Conservation (phyloP, 2,888 invertebrate genomes). For the Orthosia cruda region DNA sequence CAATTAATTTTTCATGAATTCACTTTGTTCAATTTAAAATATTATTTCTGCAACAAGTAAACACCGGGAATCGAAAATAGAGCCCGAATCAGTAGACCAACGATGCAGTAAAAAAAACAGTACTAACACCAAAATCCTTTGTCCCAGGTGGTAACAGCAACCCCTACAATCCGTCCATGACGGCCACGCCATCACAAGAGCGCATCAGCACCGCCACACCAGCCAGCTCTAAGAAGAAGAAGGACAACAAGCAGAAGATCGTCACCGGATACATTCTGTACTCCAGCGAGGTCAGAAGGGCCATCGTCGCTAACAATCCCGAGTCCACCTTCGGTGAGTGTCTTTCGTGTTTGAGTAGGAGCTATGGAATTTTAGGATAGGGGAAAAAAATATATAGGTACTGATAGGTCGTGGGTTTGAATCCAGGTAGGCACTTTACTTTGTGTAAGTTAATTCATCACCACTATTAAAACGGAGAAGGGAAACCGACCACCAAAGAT, state of each 20-base stretch:
- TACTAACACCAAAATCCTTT: slow-evolving; percentile 65
- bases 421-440: too few relatives aligned
- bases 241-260: slow-evolving; percentile 94
- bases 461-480: too few relatives aligned
- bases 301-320: slow-evolving; percentile 98
- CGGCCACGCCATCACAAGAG: slow-evolving; percentile 81
- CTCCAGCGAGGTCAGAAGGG: slow-evolving; percentile 98
- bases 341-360: not conserved
- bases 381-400: too few relatives aligned
- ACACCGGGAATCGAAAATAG: too few relatives aligned
- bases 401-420: too few relatives aligned
- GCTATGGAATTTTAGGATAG: not conserved
- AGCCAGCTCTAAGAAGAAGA: slow-evolving; percentile 86
- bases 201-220: slow-evolving; percentile 79
- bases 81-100: too few relatives aligned
- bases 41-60: too few relatives aligned
- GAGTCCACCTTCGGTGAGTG: slow-evolving; percentile 97
- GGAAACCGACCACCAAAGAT: too few relatives aligned
- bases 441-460: too few relatives aligned
- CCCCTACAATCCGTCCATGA: slow-evolving; percentile 86
- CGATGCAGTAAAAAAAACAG: too few relatives aligned
- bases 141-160: slow-evolving; percentile 89
- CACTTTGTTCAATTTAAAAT: too few relatives aligned
- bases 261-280: slow-evolving; percentile 99
- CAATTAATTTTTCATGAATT: too few relatives aligned